These are phyloP conservation scores for Helleia helle DNA, from an alignment of 2,888 invertebrate genomes.

Conservation along the genomic window DNA sequence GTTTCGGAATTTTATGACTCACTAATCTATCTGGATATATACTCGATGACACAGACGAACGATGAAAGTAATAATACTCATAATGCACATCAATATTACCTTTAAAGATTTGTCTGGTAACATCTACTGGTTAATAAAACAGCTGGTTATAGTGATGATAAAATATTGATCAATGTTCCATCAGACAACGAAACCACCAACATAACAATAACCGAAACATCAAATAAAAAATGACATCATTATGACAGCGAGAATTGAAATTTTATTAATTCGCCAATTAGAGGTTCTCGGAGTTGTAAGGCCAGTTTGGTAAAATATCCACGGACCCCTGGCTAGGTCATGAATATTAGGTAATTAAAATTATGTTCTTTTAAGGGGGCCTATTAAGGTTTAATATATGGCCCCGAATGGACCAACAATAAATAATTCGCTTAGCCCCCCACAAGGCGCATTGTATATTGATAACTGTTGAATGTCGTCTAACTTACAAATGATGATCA, in stretches of 20 bases:
- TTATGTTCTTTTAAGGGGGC: constrained; percentile 56
- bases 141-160: no score
- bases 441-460: constrained; percentile 41
- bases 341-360: constrained; percentile 61
- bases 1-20: no score
- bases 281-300: not conserved
- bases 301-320: constrained; percentile 20
- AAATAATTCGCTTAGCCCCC: constrained; percentile 49
- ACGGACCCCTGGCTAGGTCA: constrained; percentile 44
- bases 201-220: not conserved
- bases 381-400: constrained; percentile 52
- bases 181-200: not conserved
- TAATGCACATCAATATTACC: no score
- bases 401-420: constrained; percentile 26
- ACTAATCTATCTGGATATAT: no score
- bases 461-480: no score
- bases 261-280: constrained; percentile 20
- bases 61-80: no score
- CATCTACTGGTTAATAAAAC: no score
- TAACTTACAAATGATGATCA: no score
- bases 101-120: no score
- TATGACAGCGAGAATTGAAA: constrained; percentile 7
- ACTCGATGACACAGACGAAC: no score
- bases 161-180: no score
- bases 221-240: not conserved